A percentile compares a stretch with the other conserved stretches of the same genome.
Conservation (phyloP, 2,113 vertebrate species). For the cat (Felis catus) region DNA sequence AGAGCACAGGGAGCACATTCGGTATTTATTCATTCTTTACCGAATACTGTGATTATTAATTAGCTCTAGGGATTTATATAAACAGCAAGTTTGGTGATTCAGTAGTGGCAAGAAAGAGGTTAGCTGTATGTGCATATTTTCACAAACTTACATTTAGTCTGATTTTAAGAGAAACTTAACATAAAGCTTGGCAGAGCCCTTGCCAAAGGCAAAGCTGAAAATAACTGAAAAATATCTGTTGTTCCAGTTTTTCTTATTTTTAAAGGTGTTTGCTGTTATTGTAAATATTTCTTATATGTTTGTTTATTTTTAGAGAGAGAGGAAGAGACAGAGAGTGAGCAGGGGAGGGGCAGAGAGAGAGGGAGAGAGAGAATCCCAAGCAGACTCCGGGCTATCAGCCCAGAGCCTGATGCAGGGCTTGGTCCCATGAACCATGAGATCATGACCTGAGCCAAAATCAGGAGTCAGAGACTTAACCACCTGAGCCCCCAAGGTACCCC, state of each 20-base stretch:
- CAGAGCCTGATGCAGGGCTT: too few relatives aligned
- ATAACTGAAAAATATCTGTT: neutral
- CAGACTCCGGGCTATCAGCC: too few relatives aligned
- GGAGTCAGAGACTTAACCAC: too few relatives aligned
- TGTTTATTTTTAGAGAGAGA: too few relatives aligned
- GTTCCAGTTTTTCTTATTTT: neutral
- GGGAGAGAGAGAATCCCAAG: too few relatives aligned
- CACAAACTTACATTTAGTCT: neutral
- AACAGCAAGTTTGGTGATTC: neutral
- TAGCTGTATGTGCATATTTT: neutral
- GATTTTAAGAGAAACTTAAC: neutral
- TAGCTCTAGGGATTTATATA: neutral
- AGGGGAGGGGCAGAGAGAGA: too few relatives aligned
- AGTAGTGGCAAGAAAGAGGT: neutral
- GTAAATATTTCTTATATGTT: too few relatives aligned
- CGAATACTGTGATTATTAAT: neutral
- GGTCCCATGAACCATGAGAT: too few relatives aligned
- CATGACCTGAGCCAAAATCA: too few relatives aligned
- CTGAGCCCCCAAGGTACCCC: too few relatives aligned
- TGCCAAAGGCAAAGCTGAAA: neutral
- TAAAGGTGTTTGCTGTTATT: neutral
- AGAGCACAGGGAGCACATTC: fast-evolving
- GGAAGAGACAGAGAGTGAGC: too few relatives aligned
- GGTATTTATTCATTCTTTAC: neutral
- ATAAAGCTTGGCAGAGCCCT: neutral